A percentile compares a stretch with the other conserved stretches of the same genome.
Evolutionary conservation across 2,888 invertebrate genomes (phyloP).

Genomic region (Meganola albula): DNA sequence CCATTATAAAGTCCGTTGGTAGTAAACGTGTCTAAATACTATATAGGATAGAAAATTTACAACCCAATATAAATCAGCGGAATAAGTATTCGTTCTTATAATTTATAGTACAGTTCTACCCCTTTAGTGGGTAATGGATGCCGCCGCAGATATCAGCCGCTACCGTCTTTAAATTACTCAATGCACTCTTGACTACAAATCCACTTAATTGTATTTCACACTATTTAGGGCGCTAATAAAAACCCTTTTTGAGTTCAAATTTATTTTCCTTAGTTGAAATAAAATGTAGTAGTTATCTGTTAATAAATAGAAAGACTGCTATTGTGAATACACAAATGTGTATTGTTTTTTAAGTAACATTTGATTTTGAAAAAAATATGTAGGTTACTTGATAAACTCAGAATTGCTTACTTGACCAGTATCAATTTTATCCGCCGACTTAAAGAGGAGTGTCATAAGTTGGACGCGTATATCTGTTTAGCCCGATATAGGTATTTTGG

Average conservation of each 20-base stretch:
- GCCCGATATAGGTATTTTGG: too few relatives aligned
- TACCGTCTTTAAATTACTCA: conserved; percentile 71
- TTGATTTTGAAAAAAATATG: too few relatives aligned
- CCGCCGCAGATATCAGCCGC: conserved; percentile 65
- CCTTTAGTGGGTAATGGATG: conserved; percentile 69
- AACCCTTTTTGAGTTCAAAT: conserved; percentile 58
- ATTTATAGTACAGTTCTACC: conserved; percentile 63
- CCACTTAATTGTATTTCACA: conserved; percentile 64
- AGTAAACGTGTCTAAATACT: conserved; percentile 28
- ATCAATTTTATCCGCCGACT: too few relatives aligned
- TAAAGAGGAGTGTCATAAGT: too few relatives aligned
- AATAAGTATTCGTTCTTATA: conserved; percentile 65
- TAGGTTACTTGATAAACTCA: too few relatives aligned
- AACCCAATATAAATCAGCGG: conserved; percentile 65
- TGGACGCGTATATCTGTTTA: too few relatives aligned
- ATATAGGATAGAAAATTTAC: conserved; percentile 49
- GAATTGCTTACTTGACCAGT: too few relatives aligned
- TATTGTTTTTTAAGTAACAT: too few relatives aligned
- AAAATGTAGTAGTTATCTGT: too few relatives aligned
- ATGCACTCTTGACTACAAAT: conserved; percentile 60
- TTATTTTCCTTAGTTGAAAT: conserved; percentile 65
- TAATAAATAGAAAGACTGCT: too few relatives aligned
- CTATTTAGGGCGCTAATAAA: conserved; percentile 59
- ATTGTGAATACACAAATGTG: too few relatives aligned
- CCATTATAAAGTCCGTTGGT: conserved; percentile 21